Evolutionary conservation across 1,140 invertebrate species (phyloP), one percentile per base, ranked within the genome.

Genomic region (Drosophila willistoni): DNA sequence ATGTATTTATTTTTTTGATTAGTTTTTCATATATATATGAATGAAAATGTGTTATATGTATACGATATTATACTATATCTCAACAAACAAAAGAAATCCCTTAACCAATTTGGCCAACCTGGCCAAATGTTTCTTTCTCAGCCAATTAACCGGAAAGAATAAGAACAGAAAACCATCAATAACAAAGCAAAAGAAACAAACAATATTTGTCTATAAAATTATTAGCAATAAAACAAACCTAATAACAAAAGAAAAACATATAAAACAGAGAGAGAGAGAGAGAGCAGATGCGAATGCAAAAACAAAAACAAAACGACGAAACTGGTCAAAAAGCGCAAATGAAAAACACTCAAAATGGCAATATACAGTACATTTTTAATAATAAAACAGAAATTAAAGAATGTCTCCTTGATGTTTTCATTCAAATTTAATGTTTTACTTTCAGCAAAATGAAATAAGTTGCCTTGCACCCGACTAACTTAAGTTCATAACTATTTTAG

Each of bases 281-380:
- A 87, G 83, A 71, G 71, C 44, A 9, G 44, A 51, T 51, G 44
- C 17, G 14, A 17, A 47, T 47, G 44, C 44, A 47, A 47, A 29
- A 29, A 29, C 5, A 29, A 29, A 29, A 29, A 3, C 22, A 25
- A 9, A 19, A 51, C 44, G 44, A 51, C 44, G 44, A 51, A 51
- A 47, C 44, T 47, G 44, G 44, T 47, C 44, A 47, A 22, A 51
- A 51, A 51, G 44, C 44, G 44, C 44, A 51, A 51, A 47, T 47
- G 44, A 51, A 19, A 29, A 51, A 51, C 44, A 51, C 44, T 51
- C 44, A 51, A 51, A 51, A 51, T 51, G 75, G 83, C 83, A 86
- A 86, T 83, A 86, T 86, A 86, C 77, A 86, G 67, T 83, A 77
- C 74, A 82, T 82, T 86, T 86, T 87, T 86, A 86, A 86, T 79